Percentiles rank a stretch among this genome's conserved stretches.
Evolutionary conservation across 2,113 vertebrate genomes (phyloP).

Genomic region (Elephantulus edwardii): DNA sequence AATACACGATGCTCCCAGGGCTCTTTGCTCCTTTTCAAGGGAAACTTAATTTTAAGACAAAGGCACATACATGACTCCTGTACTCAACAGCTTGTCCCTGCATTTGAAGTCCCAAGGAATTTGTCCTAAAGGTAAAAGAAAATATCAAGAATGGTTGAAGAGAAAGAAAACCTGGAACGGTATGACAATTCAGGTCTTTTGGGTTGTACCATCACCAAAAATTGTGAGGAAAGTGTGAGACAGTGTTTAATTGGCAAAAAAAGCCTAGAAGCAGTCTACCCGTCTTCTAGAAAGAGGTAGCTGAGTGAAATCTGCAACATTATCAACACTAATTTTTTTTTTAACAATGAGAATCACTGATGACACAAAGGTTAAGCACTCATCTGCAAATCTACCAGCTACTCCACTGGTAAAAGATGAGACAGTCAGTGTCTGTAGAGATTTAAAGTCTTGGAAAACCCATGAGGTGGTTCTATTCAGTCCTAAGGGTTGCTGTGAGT

Average conservation of each 20-base stretch:
- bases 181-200: accelerated
- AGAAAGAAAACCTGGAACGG: background rate
- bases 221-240: background rate
- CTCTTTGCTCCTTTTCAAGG: background rate
- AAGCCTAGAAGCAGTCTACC: background rate
- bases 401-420: background rate
- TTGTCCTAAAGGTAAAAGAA: background rate
- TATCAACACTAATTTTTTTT: background rate
- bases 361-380: background rate
- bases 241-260: background rate
- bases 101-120: background rate
- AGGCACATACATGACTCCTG: background rate
- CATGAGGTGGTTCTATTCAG: background rate
- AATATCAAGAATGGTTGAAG: background rate
- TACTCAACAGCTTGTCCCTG: background rate
- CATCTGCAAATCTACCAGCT: background rate
- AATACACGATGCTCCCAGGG: too few species aligned
- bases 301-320: background rate
- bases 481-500: background rate
- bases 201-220: background rate
- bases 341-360: background rate
- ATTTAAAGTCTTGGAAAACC: background rate
- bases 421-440: background rate
- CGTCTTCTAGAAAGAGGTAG: background rate
- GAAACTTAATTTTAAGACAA: background rate